Evolutionary conservation across 2,797 vertebrate species (phyloP).

Genomic region (Pangasius krempfi): DNA sequence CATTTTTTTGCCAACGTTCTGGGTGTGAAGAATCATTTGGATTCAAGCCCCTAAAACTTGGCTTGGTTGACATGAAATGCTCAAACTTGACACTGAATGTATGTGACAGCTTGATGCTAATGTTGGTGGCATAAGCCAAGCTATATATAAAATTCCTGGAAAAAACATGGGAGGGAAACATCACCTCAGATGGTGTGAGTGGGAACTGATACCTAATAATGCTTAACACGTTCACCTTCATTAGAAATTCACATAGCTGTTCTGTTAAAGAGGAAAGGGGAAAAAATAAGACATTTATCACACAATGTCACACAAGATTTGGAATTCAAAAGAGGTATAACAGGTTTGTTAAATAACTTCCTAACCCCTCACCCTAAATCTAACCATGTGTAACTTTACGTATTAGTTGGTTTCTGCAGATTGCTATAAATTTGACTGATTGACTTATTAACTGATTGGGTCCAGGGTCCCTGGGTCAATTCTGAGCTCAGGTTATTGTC

Average conservation of each 20-base stretch:
- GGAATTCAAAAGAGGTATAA: not conserved
- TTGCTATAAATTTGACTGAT: not conserved
- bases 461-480: not conserved
- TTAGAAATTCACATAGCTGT: conserved; percentile 32
- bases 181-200: conserved; percentile 58
- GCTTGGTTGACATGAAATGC: conserved; percentile 35
- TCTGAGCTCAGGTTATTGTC: not conserved
- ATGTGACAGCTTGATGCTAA: conserved; percentile 45
- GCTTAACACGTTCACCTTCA: conserved; percentile 47
- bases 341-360: not conserved
- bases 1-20: conserved; percentile 17
- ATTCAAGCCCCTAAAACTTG: conserved; percentile 25
- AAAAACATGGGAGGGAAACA: conserved; percentile 40
- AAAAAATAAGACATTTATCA: not conserved
- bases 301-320: conserved; percentile 52
- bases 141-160: conserved; percentile 40
- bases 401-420: not conserved
- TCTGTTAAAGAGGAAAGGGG: conserved; percentile 22
- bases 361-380: no score
- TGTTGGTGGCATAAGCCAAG: conserved; percentile 46
- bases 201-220: conserved; percentile 48
- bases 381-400: not conserved
- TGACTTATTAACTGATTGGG: not conserved
- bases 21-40: conserved; percentile 41
- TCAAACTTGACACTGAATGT: conserved; percentile 41